Evolutionary conservation across 2,797 vertebrate genomes (phyloP).

Genomic region (Lithobates pipiens): DNA sequence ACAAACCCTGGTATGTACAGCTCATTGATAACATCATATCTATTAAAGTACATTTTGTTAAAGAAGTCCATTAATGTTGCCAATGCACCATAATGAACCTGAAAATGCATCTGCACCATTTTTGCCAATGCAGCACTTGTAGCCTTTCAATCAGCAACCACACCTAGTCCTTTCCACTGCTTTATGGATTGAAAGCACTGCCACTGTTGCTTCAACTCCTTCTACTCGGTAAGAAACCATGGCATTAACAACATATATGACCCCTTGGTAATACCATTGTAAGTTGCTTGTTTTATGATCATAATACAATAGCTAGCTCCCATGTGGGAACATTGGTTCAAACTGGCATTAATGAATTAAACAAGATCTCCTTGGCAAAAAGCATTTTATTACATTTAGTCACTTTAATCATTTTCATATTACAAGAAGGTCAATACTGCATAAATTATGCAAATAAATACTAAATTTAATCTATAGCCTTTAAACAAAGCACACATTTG

Average conservation of each 20-base stretch:
- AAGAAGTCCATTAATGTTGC: too few relatives aligned
- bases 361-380: slow-evolving; percentile 48
- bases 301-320: slow-evolving; percentile 17
- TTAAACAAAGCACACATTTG: slow-evolving; percentile 57
- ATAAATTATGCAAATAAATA: slow-evolving; percentile 64
- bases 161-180: too few relatives aligned
- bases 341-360: slow-evolving; percentile 51
- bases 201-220: too few relatives aligned
- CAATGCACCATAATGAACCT: too few relatives aligned
- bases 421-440: slow-evolving; percentile 62
- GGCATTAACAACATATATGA: background rate
- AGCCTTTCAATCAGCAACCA: too few relatives aligned
- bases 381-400: slow-evolving; percentile 60
- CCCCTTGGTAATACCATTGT: background rate
- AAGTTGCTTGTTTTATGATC: slow-evolving; percentile 2
- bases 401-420: slow-evolving; percentile 58
- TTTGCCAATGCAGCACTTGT: too few relatives aligned
- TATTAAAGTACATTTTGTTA: too few relatives aligned
- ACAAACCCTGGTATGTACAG: too few relatives aligned
- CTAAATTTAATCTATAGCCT: slow-evolving; percentile 51
- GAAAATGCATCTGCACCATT: too few relatives aligned
- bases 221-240: too few relatives aligned
- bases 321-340: slow-evolving; percentile 26
- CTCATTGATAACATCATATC: too few relatives aligned
- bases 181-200: too few relatives aligned